Evolutionary conservation across 2,113 vertebrate species (phyloP).

Genomic region (Cathartes aura): DNA sequence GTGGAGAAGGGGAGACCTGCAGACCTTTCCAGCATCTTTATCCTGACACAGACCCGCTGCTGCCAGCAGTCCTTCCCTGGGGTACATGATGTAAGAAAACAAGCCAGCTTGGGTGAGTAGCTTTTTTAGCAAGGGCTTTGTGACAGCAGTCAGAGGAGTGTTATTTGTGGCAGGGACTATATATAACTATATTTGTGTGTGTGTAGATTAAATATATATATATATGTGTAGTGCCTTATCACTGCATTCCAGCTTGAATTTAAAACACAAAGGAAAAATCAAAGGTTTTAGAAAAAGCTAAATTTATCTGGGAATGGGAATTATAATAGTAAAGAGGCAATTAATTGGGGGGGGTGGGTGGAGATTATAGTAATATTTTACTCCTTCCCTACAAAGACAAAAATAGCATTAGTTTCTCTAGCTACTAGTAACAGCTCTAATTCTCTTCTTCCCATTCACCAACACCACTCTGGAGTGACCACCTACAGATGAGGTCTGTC

Average conservation of each 20-base stretch:
- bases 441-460: not conserved
- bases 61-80: not conserved
- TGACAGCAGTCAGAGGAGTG: conserved; percentile 37
- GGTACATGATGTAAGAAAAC: not conserved
- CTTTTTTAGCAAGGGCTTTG: conserved; percentile 11
- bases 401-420: not conserved
- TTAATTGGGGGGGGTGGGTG: not conserved
- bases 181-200: conserved; percentile 51
- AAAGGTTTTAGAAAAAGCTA: conserved; percentile 54
- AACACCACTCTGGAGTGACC: not conserved
- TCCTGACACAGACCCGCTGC: not conserved
- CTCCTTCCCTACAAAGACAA: not conserved
- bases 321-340: conserved; percentile 38
- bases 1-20: not conserved
- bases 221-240: conserved; percentile 37
- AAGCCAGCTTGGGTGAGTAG: not conserved
- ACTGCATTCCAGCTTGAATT: conserved; percentile 53
- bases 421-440: not conserved
- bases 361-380: conserved; percentile 26
- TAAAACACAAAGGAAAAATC: conserved; percentile 47
- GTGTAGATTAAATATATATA: conserved; percentile 25
- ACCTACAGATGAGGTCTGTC: not conserved
- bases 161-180: conserved; percentile 40
- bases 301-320: conserved; percentile 38
- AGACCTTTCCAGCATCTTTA: not conserved